Evolutionary conservation across 1,140 invertebrate genomes (phyloP), one percentile per base, ranked within the genome.

Genomic region (Tetraneura akinire): DNA sequence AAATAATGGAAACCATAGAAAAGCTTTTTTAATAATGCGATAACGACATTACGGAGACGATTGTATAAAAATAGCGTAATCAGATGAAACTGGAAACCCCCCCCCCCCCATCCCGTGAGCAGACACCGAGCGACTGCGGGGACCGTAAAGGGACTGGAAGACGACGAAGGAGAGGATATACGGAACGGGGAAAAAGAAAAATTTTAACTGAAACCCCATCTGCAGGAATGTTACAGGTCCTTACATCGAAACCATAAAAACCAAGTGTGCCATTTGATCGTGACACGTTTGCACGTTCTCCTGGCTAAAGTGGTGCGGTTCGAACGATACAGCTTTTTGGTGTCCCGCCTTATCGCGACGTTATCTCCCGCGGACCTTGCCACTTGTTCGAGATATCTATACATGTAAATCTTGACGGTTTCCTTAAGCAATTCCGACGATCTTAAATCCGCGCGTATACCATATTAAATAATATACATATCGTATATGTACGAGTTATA

Each of bases 231-330:
- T 76, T 53, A 57, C n/a, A n/a, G n/a, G 32, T 76, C 8, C 51
- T 55, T 32, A 1, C 32, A 37, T 68, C 37, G 29, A 74, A 76
- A 42, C n/a, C 51, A 21, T 76, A 55, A 76, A 76, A 76, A 76
- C 51, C 51, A 23, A 76, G 51, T 55, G 53, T 60, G 53, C 73
- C 73, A 42, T 76, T 76, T 60, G 32, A n/a, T 76, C 73, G 0
- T 1, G 53, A 76, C 37, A 57, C 32, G 32, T 76, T 76, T 57
- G 49, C 73, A 76, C 29, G 6, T 14, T 42, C 23, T 76, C 57
- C 21, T 18, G 21, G 21, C 51, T 37, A 55, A 76, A 76, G 32
- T 76, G 73, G n/a, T n/a, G n/a, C n/a, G n/a, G 73, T 76, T 76
- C 51, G 1, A 76, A 55, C 32, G 32, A 55, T 60, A 76, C 18